Evolutionary conservation across 2,797 vertebrate genomes (phyloP).

Genomic region (Rhinoraja longicauda): DNA sequence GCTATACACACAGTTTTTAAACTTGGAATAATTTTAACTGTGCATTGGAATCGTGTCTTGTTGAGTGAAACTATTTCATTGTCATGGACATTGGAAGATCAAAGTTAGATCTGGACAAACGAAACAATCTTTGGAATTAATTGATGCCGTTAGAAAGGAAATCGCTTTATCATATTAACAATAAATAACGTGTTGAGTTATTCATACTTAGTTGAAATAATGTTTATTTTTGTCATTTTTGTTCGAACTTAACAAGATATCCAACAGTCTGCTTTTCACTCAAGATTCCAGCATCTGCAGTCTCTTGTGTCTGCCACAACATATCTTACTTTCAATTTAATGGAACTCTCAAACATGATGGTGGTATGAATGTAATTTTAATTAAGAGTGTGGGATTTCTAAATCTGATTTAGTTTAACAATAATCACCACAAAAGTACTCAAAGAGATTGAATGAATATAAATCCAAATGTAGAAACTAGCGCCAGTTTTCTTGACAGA

Average conservation of each 20-base stretch:
- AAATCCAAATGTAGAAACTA: not conserved
- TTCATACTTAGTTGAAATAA: not conserved
- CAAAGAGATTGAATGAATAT: not conserved
- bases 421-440: not conserved
- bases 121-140: not conserved
- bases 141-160: not conserved
- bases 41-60: not conserved
- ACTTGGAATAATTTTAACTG: not conserved
- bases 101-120: not conserved
- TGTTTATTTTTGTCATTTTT: not conserved
- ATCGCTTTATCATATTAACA: not conserved
- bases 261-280: too few species aligned
- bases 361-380: too few species aligned
- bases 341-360: not conserved
- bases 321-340: not conserved
- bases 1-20: not conserved
- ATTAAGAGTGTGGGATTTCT: not conserved
- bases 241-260: not conserved
- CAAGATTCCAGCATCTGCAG: too few species aligned
- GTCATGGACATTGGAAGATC: not conserved
- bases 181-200: not conserved
- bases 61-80: slow-evolving; percentile 2
- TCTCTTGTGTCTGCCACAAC: too few species aligned
- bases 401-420: not conserved
- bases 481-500: not conserved